These are phyloP conservation scores for Apus apus DNA, from an alignment of 2,113 vertebrate genomes.

Conservation along the genomic window DNA sequence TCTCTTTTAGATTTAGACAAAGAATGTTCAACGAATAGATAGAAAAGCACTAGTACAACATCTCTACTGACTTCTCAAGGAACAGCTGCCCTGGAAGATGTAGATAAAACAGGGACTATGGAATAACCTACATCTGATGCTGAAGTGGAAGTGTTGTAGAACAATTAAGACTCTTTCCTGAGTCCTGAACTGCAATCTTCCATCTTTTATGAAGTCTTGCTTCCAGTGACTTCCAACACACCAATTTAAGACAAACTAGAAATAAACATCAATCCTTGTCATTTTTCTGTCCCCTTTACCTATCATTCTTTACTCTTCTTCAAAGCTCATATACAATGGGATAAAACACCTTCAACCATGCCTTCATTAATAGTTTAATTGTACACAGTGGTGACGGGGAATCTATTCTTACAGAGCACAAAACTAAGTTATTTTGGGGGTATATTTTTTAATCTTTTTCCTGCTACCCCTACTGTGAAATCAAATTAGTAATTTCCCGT, in stretches of 20 bases:
- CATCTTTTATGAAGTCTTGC: neutral
- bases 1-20: neutral
- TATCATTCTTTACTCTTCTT: neutral
- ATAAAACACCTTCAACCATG: neutral
- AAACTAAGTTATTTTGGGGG: neutral
- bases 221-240: neutral
- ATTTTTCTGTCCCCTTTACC: neutral
- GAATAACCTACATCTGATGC: neutral
- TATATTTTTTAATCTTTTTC: neutral
- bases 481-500: neutral
- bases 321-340: neutral
- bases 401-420: neutral
- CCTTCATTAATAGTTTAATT: neutral
- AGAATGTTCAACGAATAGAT: rapidly evolving
- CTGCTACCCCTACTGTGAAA: neutral
- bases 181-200: neutral
- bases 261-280: neutral
- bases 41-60: neutral
- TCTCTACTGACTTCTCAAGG: neutral
- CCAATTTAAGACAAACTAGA: neutral
- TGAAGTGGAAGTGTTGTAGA: neutral
- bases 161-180: neutral
- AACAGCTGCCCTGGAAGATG: neutral
- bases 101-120: neutral
- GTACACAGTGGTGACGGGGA: neutral